Conservation (phyloP, 2,797 vertebrate species). For the Podarcis lilfordi region DNA sequence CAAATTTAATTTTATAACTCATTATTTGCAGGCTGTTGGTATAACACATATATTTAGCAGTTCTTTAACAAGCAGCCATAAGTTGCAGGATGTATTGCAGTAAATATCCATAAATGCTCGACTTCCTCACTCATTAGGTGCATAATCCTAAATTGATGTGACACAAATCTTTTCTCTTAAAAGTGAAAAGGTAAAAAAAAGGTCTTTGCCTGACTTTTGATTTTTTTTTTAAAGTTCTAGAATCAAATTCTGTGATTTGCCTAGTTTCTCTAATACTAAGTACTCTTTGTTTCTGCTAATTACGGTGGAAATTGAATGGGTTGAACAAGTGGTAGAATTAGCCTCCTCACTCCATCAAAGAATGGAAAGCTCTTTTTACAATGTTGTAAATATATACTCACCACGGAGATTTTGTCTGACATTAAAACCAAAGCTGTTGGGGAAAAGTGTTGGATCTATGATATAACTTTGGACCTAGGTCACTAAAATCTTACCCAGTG, state of each 20-base stretch:
- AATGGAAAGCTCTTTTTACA: constrained; percentile 65
- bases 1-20: constrained; percentile 80
- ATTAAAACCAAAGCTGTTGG: constrained; percentile 69
- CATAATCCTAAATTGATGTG: constrained; percentile 68
- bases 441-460: constrained; percentile 68
- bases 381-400: constrained; percentile 69
- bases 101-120: constrained; percentile 77
- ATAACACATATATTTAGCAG: constrained; percentile 79
- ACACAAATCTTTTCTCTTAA: constrained; percentile 72
- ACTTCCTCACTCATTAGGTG: constrained; percentile 80
- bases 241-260: constrained; percentile 45
- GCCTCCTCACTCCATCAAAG: constrained; percentile 48
- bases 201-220: constrained; percentile 76
- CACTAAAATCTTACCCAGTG: constrained; percentile 71
- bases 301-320: constrained; percentile 33
- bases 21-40: constrained; percentile 72
- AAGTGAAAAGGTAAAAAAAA: constrained; percentile 74
- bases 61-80: constrained; percentile 62
- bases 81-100: constrained; percentile 76
- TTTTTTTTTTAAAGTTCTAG: constrained; percentile 9
- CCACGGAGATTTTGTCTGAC: constrained; percentile 66
- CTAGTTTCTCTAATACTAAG: constrained; percentile 15
- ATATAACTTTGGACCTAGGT: constrained; percentile 74
- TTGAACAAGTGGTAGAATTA: constrained; percentile 45
- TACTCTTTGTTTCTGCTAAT: constrained; percentile 32